Percentiles rank a stretch among this genome's conserved stretches.
These are phyloP conservation scores for Anguilla marmorata DNA, from an alignment of 2,797 vertebrate species.

Conservation along the genomic window DNA sequence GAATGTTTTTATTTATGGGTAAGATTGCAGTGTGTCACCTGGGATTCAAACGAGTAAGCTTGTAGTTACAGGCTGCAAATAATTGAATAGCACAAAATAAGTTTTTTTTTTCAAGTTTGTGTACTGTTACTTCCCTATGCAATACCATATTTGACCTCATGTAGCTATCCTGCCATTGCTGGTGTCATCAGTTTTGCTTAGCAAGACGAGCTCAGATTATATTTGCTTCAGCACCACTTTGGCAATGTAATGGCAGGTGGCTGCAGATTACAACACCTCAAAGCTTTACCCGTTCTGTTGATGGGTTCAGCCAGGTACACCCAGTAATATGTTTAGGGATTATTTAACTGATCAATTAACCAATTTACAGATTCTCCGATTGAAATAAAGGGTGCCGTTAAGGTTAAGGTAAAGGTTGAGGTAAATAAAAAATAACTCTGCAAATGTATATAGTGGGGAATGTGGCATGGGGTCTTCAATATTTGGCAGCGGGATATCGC, in stretches of 20 bases:
- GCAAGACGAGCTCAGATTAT: background rate
- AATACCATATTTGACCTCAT: background rate
- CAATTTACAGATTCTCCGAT: background rate
- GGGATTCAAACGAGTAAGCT: background rate
- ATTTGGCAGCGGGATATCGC: conserved; percentile 5
- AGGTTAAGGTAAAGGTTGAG: no score
- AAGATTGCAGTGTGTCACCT: background rate
- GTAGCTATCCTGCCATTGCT: background rate
- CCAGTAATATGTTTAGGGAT: background rate
- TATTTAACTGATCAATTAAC: background rate
- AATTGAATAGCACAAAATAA: background rate
- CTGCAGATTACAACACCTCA: background rate
- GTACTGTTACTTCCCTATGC: background rate
- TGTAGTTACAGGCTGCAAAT: background rate
- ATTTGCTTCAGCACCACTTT: background rate
- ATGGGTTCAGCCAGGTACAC: background rate
- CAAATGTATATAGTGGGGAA: no score
- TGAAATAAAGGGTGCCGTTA: background rate
- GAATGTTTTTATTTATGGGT: background rate
- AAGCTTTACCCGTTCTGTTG: background rate
- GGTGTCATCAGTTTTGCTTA: background rate
- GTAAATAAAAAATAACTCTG: no score
- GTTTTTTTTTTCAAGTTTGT: background rate
- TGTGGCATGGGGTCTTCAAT: background rate
- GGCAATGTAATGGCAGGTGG: background rate